Percentiles rank a stretch among this genome's conserved stretches.
Evolutionary conservation across 2,888 invertebrate genomes (phyloP).

Genomic region (Ypsolopha sequella): DNA sequence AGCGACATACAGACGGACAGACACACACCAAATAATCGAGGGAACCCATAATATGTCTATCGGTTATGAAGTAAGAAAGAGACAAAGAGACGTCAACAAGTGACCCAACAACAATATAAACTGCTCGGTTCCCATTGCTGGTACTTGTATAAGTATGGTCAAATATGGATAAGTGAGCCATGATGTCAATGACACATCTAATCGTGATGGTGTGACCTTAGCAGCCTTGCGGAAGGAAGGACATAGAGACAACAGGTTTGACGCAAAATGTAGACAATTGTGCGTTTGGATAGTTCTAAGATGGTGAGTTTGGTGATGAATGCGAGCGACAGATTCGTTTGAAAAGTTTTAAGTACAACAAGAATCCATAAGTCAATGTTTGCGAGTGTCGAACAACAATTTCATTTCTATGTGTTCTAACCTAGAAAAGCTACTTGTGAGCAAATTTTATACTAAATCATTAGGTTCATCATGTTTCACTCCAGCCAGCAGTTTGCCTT

Average conservation of each 20-base stretch:
- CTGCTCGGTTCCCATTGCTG: neutral
- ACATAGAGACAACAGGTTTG: slow-evolving; percentile 5
- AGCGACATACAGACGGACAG: too few relatives aligned
- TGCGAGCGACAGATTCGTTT: too few relatives aligned
- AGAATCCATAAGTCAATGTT: neutral
- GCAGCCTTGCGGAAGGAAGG: slow-evolving; percentile 20
- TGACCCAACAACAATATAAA: neutral
- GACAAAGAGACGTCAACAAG: neutral
- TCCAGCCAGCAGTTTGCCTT: too few relatives aligned
- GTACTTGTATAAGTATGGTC: too few relatives aligned
- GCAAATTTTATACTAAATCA: too few relatives aligned
- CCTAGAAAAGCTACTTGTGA: too few relatives aligned
- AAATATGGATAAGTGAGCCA: slow-evolving; percentile 12
- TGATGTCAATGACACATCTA: slow-evolving; percentile 13
- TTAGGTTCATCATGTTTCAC: too few relatives aligned
- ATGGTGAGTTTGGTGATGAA: neutral
- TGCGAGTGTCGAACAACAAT: neutral
- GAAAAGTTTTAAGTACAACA: too few relatives aligned
- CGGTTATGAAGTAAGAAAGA: neutral
- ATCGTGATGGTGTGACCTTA: slow-evolving; percentile 7
- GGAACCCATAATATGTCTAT: too few relatives aligned
- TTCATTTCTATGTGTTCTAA: neutral
- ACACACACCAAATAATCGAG: too few relatives aligned
- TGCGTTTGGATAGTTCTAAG: neutral
- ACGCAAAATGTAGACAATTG: neutral